These are phyloP conservation scores for Trachelipus rathkii DNA, from an alignment of 1,140 invertebrate genomes.

Conservation along the genomic window DNA sequence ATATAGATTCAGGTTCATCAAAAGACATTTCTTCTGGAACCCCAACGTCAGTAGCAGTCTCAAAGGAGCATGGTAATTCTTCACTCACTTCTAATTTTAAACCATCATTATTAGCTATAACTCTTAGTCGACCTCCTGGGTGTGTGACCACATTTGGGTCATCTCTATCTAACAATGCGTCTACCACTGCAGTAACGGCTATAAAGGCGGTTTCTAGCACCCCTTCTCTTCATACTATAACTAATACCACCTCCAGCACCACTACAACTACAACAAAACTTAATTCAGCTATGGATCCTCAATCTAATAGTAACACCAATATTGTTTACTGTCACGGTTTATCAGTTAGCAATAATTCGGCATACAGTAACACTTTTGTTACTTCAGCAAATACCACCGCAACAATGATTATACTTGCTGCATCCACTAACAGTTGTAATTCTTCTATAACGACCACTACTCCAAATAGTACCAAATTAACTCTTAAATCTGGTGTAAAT, in stretches of 20 bases:
- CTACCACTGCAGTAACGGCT: background rate
- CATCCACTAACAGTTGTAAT: constrained; percentile 17
- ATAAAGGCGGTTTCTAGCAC: background rate
- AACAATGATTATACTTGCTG: constrained; percentile 25
- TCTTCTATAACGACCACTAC: constrained; percentile 26
- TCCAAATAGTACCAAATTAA: constrained; percentile 35
- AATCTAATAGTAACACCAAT: constrained; percentile 9
- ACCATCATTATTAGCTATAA: background rate
- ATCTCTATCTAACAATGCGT: background rate
- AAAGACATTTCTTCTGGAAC: background rate
- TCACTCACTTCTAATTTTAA: background rate
- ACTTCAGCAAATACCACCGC: constrained; percentile 19
- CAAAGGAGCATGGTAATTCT: background rate
- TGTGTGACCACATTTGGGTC: background rate
- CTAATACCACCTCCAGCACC: background rate
- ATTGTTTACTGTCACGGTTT: constrained; percentile 26
- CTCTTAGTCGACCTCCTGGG: background rate
- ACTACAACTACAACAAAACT: background rate
- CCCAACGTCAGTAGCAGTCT: background rate
- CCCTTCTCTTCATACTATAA: constrained; percentile 4
- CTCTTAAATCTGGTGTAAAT: constrained; percentile 40
- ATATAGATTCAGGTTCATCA: background rate
- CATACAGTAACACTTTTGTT: constrained; percentile 13
- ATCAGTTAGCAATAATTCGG: constrained; percentile 22
- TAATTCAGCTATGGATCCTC: background rate